Conservation (phyloP, 2,888 invertebrate species). For the Bombyx huttoni region DNA sequence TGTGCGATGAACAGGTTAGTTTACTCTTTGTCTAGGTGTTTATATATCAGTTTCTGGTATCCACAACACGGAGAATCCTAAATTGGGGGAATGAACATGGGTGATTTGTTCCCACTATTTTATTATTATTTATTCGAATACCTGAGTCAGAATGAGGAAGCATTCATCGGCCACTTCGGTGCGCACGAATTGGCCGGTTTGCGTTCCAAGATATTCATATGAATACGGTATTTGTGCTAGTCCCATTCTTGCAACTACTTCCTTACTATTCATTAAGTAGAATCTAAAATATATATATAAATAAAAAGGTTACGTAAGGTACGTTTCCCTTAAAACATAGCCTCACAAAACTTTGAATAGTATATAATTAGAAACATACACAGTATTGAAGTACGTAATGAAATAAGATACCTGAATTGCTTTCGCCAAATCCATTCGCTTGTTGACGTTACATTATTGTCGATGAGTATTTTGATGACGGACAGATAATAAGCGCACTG, state of each 20-base stretch:
- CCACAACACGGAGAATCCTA: too few species aligned
- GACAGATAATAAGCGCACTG: constrained; percentile 94
- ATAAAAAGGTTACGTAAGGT: constrained; percentile 2
- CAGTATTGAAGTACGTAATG: neutral
- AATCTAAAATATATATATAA: constrained; percentile 65
- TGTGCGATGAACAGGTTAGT: too few species aligned
- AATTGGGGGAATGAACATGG: too few species aligned
- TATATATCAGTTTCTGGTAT: too few species aligned
- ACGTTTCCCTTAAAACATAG: too few species aligned
- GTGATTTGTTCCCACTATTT: too few species aligned
- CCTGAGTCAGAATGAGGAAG: constrained; percentile 95
- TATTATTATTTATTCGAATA: constrained; percentile 19
- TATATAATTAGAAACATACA: too few species aligned
- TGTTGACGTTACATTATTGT: constrained; percentile 75
- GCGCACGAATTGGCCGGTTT: constrained; percentile 93
- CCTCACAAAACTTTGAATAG: too few species aligned
- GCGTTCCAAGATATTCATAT: constrained; percentile 97
- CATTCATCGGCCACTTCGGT: constrained; percentile 98
- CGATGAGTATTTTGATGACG: constrained; percentile 84
- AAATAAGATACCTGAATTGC: constrained; percentile 79
- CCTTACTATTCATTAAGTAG: constrained; percentile 74
- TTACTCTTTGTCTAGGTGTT: too few species aligned
- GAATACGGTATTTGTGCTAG: constrained; percentile 96
- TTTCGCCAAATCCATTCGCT: constrained; percentile 96
- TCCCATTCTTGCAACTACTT: constrained; percentile 88